These are phyloP conservation scores for Nymphalis io DNA, from an alignment of 1,140 invertebrate genomes.

Conservation along the genomic window DNA sequence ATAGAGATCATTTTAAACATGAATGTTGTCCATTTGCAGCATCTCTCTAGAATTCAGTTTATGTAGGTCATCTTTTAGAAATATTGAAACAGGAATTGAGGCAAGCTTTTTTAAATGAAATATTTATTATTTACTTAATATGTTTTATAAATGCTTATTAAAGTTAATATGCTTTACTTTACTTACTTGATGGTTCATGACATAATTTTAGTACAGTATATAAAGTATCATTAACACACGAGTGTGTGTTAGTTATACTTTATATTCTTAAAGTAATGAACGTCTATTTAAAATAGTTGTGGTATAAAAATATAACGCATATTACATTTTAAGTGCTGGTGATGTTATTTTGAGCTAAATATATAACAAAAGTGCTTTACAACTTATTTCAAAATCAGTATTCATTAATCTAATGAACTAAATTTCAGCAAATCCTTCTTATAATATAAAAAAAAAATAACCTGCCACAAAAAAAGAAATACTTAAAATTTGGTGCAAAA, in stretches of 20 bases:
- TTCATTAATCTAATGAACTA: conserved; percentile 3
- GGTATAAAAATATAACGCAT: no score
- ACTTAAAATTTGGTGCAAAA: background rate
- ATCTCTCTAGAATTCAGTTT: conserved; percentile 21
- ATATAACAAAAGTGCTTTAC: no score
- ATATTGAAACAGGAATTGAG: conserved; percentile 27
- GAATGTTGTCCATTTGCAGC: conserved; percentile 34
- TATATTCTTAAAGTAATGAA: no score
- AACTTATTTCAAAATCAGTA: no score
- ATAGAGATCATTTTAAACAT: conserved; percentile 38
- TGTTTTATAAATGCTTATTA: background rate
- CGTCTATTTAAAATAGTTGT: no score
- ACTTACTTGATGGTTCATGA: no score
- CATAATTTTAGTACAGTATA: no score
- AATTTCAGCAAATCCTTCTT: background rate
- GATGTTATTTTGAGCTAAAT: no score
- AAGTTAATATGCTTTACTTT: no score
- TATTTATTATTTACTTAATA: background rate
- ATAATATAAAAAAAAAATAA: conserved; percentile 1
- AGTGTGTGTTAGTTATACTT: no score
- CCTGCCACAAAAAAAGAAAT: background rate
- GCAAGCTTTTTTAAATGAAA: background rate
- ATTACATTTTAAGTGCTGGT: no score
- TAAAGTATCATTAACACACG: no score
- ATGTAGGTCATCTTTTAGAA: conserved; percentile 40